A percentile compares a stretch with the other conserved stretches of the same genome.
phyloP scores from a whole-genome alignment of 1,140 invertebrate species.

The Drosophila setifemur region DNA sequence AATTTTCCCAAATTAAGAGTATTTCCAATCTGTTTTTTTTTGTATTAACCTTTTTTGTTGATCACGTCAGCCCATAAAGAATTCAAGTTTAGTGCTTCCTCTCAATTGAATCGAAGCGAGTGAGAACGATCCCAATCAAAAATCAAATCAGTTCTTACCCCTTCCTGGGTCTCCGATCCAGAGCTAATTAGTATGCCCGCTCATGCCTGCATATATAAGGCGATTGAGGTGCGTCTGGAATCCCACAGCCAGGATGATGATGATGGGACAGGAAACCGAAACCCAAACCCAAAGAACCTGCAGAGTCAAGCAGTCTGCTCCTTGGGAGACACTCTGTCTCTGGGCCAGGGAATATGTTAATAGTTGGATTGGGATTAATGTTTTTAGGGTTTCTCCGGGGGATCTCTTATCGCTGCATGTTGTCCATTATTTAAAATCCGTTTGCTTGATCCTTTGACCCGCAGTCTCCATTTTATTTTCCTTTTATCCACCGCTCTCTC shows the following conservation, averaged over 20 bases:
- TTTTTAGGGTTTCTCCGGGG: slow-evolving; percentile 6
- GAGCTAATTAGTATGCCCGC: slow-evolving; percentile 74
- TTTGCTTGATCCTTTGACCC: slow-evolving; percentile 66
- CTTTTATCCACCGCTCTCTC: slow-evolving; percentile 59
- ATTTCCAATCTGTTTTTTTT: background rate
- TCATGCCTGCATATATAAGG: slow-evolving; percentile 73
- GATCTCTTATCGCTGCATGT: slow-evolving; percentile 63
- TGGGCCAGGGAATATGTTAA: slow-evolving; percentile 72
- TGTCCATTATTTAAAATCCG: slow-evolving; percentile 60
- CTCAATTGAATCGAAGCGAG: slow-evolving; percentile 28
- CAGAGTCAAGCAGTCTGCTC: slow-evolving; percentile 68
- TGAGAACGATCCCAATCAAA: slow-evolving; percentile 50
- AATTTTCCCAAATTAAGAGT: slow-evolving; percentile 1
- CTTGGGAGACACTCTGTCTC: slow-evolving; percentile 67
- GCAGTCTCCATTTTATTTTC: slow-evolving; percentile 50
- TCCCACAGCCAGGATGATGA: slow-evolving; percentile 33
- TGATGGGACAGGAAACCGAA: slow-evolving; percentile 38
- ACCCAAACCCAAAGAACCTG: slow-evolving; percentile 40
- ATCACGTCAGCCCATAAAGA: slow-evolving; percentile 60
- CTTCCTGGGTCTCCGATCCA: slow-evolving; percentile 20
- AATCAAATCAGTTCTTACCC: slow-evolving; percentile 58
- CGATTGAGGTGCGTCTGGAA: slow-evolving; percentile 58
- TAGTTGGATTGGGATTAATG: slow-evolving; percentile 33
- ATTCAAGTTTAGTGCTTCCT: slow-evolving; percentile 65
- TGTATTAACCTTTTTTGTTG: slow-evolving; percentile 1